Evolutionary conservation across 2,797 vertebrate genomes (phyloP).

Genomic region (Limosa lapponica): DNA sequence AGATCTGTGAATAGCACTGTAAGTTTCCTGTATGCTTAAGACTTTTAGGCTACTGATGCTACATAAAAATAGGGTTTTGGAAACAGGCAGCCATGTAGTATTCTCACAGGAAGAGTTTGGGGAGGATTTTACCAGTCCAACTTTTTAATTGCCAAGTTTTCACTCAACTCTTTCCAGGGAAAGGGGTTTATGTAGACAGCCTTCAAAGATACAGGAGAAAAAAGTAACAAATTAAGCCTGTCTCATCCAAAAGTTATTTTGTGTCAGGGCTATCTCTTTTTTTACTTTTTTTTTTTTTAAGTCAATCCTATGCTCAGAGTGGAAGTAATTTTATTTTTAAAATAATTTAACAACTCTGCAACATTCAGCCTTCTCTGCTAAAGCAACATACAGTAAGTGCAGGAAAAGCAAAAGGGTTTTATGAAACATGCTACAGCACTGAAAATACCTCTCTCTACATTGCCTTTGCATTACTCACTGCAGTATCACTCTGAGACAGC

Average conservation of each 20-base stretch:
- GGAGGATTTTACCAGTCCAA: neutral
- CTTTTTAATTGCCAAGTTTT: neutral
- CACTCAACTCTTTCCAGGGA: neutral
- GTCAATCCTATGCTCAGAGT: neutral
- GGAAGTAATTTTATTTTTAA: neutral
- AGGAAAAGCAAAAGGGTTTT: neutral
- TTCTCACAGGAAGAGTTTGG: neutral
- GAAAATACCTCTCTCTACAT: neutral
- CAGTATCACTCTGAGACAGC: neutral
- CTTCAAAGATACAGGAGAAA: neutral
- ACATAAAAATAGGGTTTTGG: neutral
- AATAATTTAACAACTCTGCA: neutral
- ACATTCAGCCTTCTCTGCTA: neutral
- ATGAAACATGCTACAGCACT: neutral
- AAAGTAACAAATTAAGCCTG: neutral
- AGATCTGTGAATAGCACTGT: neutral
- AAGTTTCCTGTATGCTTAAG: neutral
- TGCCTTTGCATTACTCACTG: neutral
- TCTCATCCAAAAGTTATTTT: neutral
- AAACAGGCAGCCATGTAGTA: neutral
- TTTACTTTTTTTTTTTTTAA: neutral
- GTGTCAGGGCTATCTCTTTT: neutral
- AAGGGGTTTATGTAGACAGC: neutral
- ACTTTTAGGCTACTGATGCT: neutral
- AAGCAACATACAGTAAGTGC: neutral